Evolutionary conservation across 2,888 invertebrate species (phyloP).

Genomic region (Sepioteuthis lessoniana): DNA sequence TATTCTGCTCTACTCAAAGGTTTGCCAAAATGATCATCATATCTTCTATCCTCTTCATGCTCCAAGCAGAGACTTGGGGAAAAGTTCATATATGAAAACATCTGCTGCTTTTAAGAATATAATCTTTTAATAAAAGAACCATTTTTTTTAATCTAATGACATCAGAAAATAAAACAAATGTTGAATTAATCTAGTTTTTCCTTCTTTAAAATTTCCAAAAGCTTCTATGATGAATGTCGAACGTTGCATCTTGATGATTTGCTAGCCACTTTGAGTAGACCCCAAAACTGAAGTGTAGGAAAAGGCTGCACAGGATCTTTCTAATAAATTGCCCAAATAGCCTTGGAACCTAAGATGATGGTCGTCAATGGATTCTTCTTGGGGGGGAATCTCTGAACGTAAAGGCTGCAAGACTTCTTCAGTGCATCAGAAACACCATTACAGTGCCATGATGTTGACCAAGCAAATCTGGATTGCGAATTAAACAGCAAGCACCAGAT

Average conservation of each 20-base stretch:
- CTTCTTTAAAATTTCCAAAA: background rate
- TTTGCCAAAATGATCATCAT: background rate
- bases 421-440: constrained; percentile 37
- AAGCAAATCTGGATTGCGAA: constrained; percentile 25
- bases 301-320: constrained; percentile 14
- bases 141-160: background rate
- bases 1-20: background rate
- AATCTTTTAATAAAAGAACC: background rate
- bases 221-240: background rate
- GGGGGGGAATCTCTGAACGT: background rate
- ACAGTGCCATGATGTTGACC: constrained; percentile 43
- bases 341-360: constrained; percentile 43
- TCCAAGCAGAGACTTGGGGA: background rate
- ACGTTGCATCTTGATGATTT: background rate
- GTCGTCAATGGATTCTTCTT: background rate
- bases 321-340: constrained; percentile 19
- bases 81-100: background rate
- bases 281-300: background rate
- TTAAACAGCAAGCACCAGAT: constrained; percentile 43
- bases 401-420: constrained; percentile 24
- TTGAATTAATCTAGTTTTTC: background rate
- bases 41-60: background rate
- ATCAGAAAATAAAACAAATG: constrained; percentile 25
- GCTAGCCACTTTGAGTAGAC: background rate
- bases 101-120: background rate